phyloP scores from a whole-genome alignment of 2,888 invertebrate species.

The Cosmia pyralina region DNA sequence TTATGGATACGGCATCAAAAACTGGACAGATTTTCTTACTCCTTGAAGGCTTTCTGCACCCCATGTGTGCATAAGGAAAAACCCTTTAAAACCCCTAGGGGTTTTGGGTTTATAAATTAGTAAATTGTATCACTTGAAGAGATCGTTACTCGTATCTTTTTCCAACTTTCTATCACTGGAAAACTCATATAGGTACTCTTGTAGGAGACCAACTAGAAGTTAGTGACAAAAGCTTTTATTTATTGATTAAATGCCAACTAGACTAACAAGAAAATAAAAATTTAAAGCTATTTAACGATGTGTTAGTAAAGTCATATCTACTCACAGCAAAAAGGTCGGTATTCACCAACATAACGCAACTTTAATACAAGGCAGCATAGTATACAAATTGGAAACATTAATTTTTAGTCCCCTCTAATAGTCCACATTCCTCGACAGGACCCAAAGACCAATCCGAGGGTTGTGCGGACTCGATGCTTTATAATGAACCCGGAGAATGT shows the following conservation, averaged over 20 bases:
- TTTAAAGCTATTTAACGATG: neutral
- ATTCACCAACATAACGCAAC: slow-evolving; percentile 30
- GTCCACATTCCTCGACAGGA: slow-evolving; percentile 77
- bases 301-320: slow-evolving; percentile 5
- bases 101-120: no score
- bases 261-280: neutral
- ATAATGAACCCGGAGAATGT: slow-evolving; percentile 78
- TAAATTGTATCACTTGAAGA: no score
- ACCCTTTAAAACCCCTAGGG: no score
- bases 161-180: neutral
- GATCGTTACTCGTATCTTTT: neutral
- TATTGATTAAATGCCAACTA: neutral
- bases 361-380: slow-evolving; percentile 42
- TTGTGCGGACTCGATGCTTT: slow-evolving; percentile 73
- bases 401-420: slow-evolving; percentile 76
- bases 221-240: neutral
- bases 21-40: neutral
- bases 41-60: no score
- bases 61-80: no score
- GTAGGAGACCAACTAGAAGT: neutral
- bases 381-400: slow-evolving; percentile 71
- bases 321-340: slow-evolving; percentile 33
- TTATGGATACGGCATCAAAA: slow-evolving; percentile 47
- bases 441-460: slow-evolving; percentile 69
- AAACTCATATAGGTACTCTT: neutral